Conservation (phyloP, 1,140 invertebrate species). For the fruit fly (Drosophila melanogaster) region Release_6_plus_ISO1_MT NT_033777.3:28965501-28966000, state of each 20-base stretch:
- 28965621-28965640: conserved; percentile 20
- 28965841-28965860: not conserved
- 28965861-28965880: not conserved
- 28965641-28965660: not conserved
- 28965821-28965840: not conserved
- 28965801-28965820: conserved; percentile 1
- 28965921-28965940: too few species aligned
- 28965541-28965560: conserved; percentile 79
- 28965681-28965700: conserved; percentile 32
- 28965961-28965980: too few species aligned
- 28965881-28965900: not conserved
- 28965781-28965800: conserved; percentile 1
- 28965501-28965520: conserved; percentile 60
- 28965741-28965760: conserved; percentile 13
- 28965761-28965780: conserved; percentile 1
- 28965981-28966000: too few species aligned
- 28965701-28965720: conserved; percentile 27
- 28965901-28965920: too few species aligned
- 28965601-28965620: conserved; percentile 33
- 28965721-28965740: conserved; percentile 4
- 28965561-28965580: conserved; percentile 83
- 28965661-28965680: conserved; percentile 34
- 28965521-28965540: conserved; percentile 71
- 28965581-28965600: conserved; percentile 73
- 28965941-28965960: too few species aligned